These are phyloP conservation scores for Eupithecia vulgata DNA, from an alignment of 2,888 invertebrate species.

Conservation along the genomic window DNA sequence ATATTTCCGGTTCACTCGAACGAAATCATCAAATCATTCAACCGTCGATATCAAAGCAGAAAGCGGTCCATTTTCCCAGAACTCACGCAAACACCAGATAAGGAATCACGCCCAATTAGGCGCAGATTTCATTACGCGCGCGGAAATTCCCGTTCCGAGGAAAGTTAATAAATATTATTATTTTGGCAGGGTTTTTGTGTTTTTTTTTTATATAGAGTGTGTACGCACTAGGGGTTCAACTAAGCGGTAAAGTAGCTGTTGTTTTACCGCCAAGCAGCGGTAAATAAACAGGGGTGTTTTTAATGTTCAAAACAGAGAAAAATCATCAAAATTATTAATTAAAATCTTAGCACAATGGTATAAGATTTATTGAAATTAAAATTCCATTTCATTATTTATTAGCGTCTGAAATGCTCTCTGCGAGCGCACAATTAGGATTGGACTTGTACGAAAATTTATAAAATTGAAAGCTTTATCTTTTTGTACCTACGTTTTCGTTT, in stretches of 20 bases:
- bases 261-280: background rate
- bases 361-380: no score
- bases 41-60: slow-evolving; percentile 17
- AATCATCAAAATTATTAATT: background rate
- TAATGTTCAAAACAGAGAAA: background rate
- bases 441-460: no score
- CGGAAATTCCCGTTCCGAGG: slow-evolving; percentile 19
- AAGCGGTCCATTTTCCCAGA: slow-evolving; percentile 18
- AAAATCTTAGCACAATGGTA: background rate
- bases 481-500: no score
- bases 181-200: background rate
- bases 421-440: no score
- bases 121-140: slow-evolving; percentile 25
- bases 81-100: slow-evolving; percentile 10
- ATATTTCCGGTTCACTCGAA: slow-evolving; percentile 10
- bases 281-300: background rate
- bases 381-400: no score
- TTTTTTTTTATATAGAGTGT: background rate
- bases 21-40: slow-evolving; percentile 19
- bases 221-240: background rate
- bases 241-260: background rate
- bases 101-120: slow-evolving; percentile 21
- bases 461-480: no score
- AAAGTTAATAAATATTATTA: slow-evolving; percentile 36
- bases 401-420: no score